Evolutionary conservation across 1,140 invertebrate species (phyloP).

Genomic region (Elymnias hypermnestra): DNA sequence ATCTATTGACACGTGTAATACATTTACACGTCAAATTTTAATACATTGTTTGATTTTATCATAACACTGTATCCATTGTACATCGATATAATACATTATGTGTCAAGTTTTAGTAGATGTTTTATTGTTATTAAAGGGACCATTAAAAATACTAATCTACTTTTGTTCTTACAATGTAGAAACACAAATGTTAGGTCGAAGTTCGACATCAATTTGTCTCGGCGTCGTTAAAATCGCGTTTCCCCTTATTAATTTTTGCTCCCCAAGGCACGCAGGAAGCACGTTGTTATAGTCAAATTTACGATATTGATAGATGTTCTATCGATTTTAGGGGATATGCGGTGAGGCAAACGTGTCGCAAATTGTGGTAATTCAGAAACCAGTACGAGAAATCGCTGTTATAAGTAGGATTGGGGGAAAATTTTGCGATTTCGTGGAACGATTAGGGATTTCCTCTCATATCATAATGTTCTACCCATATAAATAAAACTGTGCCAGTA

Average conservation of each 20-base stretch:
- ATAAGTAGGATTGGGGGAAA: neutral
- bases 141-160: neutral
- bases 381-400: neutral
- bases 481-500: too few relatives aligned
- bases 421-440: neutral
- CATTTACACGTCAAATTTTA: too few relatives aligned
- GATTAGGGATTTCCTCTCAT: too few relatives aligned
- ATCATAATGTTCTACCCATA: too few relatives aligned
- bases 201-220: slow-evolving; percentile 58
- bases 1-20: too few relatives aligned
- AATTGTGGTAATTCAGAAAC: slow-evolving; percentile 31
- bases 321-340: slow-evolving; percentile 39
- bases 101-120: too few relatives aligned
- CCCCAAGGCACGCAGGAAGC: slow-evolving; percentile 45
- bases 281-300: slow-evolving; percentile 52
- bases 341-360: slow-evolving; percentile 21
- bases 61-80: too few relatives aligned
- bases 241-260: slow-evolving; percentile 68
- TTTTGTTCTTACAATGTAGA: neutral
- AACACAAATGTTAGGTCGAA: slow-evolving; percentile 30
- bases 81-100: too few relatives aligned
- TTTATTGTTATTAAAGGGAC: too few relatives aligned
- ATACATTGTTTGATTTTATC: too few relatives aligned
- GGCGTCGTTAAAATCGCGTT: slow-evolving; percentile 69
- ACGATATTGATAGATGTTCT: slow-evolving; percentile 55